Evolutionary conservation across 2,888 invertebrate genomes (phyloP).

Genomic region (Peribatodes rhomboidaria): DNA sequence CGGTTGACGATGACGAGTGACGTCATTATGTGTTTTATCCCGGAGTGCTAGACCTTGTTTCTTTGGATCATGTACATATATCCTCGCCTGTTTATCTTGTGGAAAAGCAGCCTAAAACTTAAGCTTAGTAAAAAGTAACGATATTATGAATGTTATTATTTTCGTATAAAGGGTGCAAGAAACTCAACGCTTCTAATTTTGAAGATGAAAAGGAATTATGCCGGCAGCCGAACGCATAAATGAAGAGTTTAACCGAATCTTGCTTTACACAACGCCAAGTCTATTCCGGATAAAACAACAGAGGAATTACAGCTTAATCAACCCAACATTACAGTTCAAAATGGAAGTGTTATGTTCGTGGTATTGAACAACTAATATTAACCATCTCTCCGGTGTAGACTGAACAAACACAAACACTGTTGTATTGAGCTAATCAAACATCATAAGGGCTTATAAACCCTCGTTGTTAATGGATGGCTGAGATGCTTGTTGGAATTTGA

Average conservation of each 20-base stretch:
- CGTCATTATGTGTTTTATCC: too few species aligned
- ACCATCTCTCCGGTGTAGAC: slow-evolving; percentile 55
- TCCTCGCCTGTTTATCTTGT: too few species aligned
- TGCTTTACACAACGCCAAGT: slow-evolving; percentile 32
- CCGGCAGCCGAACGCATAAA: slow-evolving; percentile 32
- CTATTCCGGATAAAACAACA: slow-evolving; percentile 11
- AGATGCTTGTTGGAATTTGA: slow-evolving; percentile 29
- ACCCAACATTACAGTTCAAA: slow-evolving; percentile 28
- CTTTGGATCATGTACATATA: too few species aligned
- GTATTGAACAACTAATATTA: slow-evolving; percentile 56
- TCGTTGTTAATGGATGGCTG: slow-evolving; percentile 23
- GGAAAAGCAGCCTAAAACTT: neutral
- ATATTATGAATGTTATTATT: neutral
- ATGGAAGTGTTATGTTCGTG: slow-evolving; percentile 39
- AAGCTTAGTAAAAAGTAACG: neutral
- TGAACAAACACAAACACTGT: slow-evolving; percentile 63
- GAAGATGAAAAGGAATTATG: slow-evolving; percentile 22
- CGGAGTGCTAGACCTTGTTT: too few species aligned
- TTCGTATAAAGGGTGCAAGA: slow-evolving; percentile 8
- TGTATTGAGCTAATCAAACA: slow-evolving; percentile 67
- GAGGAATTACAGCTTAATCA: slow-evolving; percentile 32
- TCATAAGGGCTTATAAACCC: slow-evolving; percentile 60
- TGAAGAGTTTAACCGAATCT: slow-evolving; percentile 40
- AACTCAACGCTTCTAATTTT: slow-evolving; percentile 33
- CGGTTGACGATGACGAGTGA: too few species aligned